phyloP scores from a whole-genome alignment of 37 sponge, comb jelly and placozoan genomes.

The Oscarella lobularis region DNA sequence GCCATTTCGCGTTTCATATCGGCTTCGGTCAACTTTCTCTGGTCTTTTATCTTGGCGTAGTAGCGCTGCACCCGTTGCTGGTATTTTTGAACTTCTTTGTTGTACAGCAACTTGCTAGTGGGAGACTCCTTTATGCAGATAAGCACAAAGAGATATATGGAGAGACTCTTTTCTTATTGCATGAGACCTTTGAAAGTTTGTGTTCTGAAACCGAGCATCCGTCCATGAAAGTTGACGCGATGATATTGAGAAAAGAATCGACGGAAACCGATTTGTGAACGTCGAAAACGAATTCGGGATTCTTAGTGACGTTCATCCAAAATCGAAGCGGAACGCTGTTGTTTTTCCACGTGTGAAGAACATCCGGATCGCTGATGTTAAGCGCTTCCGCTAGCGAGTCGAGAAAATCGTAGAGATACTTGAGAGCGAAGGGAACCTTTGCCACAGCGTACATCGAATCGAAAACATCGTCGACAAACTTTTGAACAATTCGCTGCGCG shows the following conservation, averaged over 20 bases:
- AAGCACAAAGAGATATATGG: too few relatives aligned
- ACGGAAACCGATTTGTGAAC: conserved; percentile 81
- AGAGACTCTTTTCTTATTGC: too few relatives aligned
- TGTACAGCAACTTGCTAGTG: conserved; percentile 79
- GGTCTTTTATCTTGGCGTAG: conserved; percentile 35
- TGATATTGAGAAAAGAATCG: conserved; percentile 76
- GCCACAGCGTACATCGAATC: conserved; percentile 58
- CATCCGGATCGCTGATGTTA: conserved; percentile 61
- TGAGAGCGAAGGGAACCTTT: conserved; percentile 75
- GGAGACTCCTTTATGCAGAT: conserved; percentile 87
- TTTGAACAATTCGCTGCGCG: conserved; percentile 85
- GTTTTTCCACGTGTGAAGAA: conserved; percentile 93
- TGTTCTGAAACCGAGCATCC: conserved; percentile 16
- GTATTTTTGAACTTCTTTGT: conserved; percentile 84
- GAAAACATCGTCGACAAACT: conserved; percentile 82
- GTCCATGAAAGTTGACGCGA: conserved; percentile 53
- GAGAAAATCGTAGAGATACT: conserved; percentile 82
- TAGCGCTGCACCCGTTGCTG: conserved; percentile 52
- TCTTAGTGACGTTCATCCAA: conserved; percentile 93
- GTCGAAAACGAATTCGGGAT: conserved; percentile 94
- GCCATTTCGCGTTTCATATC: conserved; percentile 42
- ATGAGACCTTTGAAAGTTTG: conserved; percentile 15
- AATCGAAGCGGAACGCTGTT: conserved; percentile 89
- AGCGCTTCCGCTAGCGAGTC: conserved; percentile 62
- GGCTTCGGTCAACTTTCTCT: conserved; percentile 42